Evolutionary conservation across 2,888 invertebrate genomes (phyloP).

Genomic region (Ischnura elegans): DNA sequence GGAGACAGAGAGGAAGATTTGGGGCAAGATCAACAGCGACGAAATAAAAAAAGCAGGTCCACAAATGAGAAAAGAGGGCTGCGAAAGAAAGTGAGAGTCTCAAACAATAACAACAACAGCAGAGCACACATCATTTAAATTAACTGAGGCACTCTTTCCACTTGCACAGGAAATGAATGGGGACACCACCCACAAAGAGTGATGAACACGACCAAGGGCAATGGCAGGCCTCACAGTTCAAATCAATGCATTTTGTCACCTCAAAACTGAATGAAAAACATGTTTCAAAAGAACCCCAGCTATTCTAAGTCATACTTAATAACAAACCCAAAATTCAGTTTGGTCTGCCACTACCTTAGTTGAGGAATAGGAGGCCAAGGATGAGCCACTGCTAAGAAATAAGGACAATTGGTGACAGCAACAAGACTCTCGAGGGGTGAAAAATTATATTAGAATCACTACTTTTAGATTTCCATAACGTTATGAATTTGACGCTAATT

Average conservation of each 20-base stretch:
- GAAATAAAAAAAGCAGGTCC: background rate
- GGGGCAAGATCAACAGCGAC: background rate
- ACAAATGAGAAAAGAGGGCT: background rate
- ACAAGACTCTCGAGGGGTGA: background rate
- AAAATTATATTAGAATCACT: no score
- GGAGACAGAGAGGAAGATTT: background rate
- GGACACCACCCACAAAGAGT: background rate
- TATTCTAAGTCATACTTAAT: background rate
- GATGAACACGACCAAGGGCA: background rate
- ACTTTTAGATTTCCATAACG: no score
- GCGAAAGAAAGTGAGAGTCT: background rate
- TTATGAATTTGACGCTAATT: no score
- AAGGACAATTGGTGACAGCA: background rate
- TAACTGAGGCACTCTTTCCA: background rate
- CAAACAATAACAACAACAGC: slow-evolving; percentile 14
- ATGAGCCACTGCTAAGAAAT: background rate
- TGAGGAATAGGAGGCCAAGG: background rate
- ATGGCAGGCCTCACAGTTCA: background rate
- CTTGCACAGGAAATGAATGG: background rate
- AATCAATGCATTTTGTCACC: background rate
- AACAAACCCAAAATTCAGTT: background rate
- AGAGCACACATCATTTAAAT: background rate
- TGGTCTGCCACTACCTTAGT: background rate
- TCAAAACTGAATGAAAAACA: background rate
- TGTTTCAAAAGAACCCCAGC: background rate